Evolutionary conservation across 35 echinoderm and acorn worm species (phyloP).

Genomic region (Holothuria glaberrima): DNA sequence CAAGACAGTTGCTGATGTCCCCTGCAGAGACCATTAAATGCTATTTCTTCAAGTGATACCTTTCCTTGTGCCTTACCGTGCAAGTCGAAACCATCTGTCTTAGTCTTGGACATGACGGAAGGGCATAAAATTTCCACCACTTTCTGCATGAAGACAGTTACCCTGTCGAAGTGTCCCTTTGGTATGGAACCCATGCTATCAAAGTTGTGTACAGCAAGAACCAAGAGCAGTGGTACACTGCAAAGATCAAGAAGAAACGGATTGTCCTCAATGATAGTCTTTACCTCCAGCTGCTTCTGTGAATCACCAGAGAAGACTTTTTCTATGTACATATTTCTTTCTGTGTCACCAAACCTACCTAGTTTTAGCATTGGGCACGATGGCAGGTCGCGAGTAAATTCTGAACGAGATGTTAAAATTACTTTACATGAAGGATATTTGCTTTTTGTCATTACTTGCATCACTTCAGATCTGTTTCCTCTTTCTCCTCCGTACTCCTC

Average conservation of each 20-base stretch:
- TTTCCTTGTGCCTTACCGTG: not conserved
- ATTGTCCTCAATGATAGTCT: not conserved
- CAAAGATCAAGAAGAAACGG: conserved; percentile 2
- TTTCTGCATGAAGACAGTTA: not conserved
- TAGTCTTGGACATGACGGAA: not conserved
- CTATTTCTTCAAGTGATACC: not conserved
- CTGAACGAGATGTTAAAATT: not conserved
- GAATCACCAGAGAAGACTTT: not conserved
- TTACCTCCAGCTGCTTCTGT: not conserved
- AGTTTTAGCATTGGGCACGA: conserved; percentile 17
- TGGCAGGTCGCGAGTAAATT: not conserved
- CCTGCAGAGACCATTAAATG: conserved; percentile 27
- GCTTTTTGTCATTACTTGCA: conserved; percentile 22
- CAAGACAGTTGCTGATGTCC: conserved; percentile 2
- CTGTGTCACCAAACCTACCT: not conserved
- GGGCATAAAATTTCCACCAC: not conserved
- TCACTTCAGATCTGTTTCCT: not conserved
- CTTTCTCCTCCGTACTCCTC: not conserved
- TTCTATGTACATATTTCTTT: not conserved
- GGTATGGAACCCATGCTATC: not conserved
- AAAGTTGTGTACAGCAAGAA: not conserved
- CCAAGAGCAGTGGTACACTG: conserved; percentile 11
- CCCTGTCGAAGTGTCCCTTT: not conserved
- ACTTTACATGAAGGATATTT: not conserved
- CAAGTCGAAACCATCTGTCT: not conserved